phyloP scores from a whole-genome alignment of 2,797 vertebrate species.

The Triplophysa yarkandensis region DNA sequence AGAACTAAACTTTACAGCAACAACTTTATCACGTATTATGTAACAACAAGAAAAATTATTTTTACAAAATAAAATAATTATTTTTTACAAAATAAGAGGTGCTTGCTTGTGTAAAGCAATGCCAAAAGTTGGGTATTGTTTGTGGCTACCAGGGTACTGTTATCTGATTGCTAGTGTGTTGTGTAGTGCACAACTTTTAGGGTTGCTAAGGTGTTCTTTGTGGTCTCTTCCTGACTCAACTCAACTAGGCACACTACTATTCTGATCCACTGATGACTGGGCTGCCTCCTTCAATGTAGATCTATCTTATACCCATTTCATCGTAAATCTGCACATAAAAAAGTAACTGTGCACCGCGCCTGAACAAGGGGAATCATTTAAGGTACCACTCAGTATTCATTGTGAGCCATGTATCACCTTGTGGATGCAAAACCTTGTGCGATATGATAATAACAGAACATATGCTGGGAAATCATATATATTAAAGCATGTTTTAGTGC shows the following conservation, averaged over 20 bases:
- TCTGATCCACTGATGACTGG: neutral
- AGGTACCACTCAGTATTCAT: neutral
- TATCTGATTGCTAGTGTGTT: neutral
- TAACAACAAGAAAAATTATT: no score
- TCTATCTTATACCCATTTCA: neutral
- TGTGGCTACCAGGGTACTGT: neutral
- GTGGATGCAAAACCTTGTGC: no score
- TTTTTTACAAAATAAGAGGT: no score
- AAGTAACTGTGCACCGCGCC: neutral
- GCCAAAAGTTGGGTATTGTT: neutral
- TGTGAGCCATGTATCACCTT: neutral
- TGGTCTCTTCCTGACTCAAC: neutral
- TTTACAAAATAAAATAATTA: no score
- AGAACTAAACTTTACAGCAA: no score
- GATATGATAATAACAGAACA: no score
- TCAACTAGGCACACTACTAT: neutral
- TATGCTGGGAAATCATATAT: neutral
- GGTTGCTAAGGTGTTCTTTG: neutral
- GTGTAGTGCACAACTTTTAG: neutral
- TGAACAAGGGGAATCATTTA: neutral
- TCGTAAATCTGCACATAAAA: neutral
- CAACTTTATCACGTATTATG: neutral
- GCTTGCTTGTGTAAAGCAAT: neutral
- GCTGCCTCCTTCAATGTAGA: neutral
- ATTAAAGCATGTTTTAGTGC: neutral